Percentiles rank a stretch among this genome's conserved stretches.
Evolutionary conservation across 2,797 vertebrate genomes (phyloP).

Genomic region (Hafferia zeledoni): DNA sequence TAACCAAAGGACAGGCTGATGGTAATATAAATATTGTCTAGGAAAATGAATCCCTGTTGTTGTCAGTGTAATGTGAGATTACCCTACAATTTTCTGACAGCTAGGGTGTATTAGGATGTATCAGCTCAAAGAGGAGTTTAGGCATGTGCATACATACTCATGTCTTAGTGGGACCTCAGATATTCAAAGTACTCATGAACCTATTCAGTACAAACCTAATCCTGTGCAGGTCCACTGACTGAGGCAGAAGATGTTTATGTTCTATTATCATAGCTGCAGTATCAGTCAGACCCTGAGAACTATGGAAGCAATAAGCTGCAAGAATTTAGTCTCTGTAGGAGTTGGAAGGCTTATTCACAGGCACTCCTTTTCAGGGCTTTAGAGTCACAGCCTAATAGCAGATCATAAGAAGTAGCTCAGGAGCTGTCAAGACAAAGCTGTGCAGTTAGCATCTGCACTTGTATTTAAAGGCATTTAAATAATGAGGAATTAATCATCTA

Average conservation of each 20-base stretch:
- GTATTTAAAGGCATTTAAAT: conserved; percentile 44
- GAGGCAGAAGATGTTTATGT: not conserved
- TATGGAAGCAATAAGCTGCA: not conserved
- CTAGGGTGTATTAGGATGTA: not conserved
- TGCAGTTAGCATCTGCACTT: conserved; percentile 3
- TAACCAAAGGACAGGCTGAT: conserved; percentile 51
- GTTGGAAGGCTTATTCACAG: not conserved
- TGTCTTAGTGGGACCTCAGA: not conserved
- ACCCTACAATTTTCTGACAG: not conserved
- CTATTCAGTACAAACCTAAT: not conserved
- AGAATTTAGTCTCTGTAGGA: not conserved
- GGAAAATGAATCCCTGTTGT: conserved; percentile 62
- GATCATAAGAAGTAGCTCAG: not conserved
- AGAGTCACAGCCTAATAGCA: not conserved
- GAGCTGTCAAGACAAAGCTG: conserved; percentile 27
- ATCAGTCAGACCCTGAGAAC: not conserved
- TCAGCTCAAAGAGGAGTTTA: not conserved
- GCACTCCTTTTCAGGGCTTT: not conserved
- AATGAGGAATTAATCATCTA: conserved; percentile 50
- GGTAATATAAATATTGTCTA: conserved; percentile 45
- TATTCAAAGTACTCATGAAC: not conserved
- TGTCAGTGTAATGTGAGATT: conserved; percentile 59
- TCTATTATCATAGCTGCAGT: not conserved
- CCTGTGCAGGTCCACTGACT: not conserved
- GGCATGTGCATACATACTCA: not conserved